phyloP scores from a whole-genome alignment of 2,888 invertebrate genomes.

The Heteropelma amictum region DNA sequence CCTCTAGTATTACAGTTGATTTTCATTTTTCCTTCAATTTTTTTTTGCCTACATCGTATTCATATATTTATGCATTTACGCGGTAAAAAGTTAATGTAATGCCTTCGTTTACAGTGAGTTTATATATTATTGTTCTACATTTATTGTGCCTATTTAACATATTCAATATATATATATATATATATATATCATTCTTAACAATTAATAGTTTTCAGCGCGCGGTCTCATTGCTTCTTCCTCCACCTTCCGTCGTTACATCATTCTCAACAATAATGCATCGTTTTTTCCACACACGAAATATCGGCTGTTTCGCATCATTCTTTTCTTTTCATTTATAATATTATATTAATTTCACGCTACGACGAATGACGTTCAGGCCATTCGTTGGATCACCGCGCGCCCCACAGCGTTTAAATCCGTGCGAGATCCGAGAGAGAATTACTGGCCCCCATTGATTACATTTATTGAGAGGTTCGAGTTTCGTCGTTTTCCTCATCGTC shows the following conservation, averaged over 20 bases:
- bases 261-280: too few relatives aligned
- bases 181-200: constrained; percentile 70
- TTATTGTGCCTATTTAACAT: constrained; percentile 69
- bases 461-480: constrained; percentile 7
- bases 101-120: constrained; percentile 74
- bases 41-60: constrained; percentile 17
- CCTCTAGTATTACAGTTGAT: constrained; percentile 57
- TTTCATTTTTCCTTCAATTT: constrained; percentile 52
- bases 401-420: constrained; percentile 74
- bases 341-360: constrained; percentile 31
- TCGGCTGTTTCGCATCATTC: neutral
- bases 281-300: neutral
- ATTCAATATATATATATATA: too few relatives aligned
- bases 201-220: constrained; percentile 74
- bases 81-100: constrained; percentile 65
- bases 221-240: constrained; percentile 48
- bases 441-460: constrained; percentile 73
- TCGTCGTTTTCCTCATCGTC: too few relatives aligned
- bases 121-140: constrained; percentile 70
- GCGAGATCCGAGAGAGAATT: constrained; percentile 77
- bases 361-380: constrained; percentile 46
- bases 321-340: neutral
- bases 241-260: too few relatives aligned
- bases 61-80: constrained; percentile 33
- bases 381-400: constrained; percentile 63